Percentiles rank a stretch among this genome's conserved stretches.
Evolutionary conservation across 2,797 vertebrate genomes (phyloP).

Genomic region (Microctenopoma steveboyesi): DNA sequence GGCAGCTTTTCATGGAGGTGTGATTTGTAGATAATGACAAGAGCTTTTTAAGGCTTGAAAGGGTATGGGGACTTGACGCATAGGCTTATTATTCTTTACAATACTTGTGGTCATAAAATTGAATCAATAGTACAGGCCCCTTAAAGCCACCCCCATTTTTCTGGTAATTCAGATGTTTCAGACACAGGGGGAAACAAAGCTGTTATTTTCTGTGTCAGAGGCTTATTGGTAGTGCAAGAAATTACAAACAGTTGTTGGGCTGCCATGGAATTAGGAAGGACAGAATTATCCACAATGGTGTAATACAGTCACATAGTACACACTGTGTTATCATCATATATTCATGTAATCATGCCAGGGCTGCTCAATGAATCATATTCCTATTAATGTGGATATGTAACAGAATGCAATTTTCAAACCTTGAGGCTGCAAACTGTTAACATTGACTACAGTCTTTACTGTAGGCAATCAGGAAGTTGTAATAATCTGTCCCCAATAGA

Average conservation of each 20-base stretch:
- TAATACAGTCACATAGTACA: background rate
- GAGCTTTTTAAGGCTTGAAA: slow-evolving; percentile 79
- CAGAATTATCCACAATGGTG: background rate
- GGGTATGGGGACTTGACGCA: slow-evolving; percentile 76
- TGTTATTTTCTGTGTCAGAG: slow-evolving; percentile 60
- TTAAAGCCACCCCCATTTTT: slow-evolving; percentile 38
- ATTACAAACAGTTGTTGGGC: background rate
- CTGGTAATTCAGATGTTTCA: slow-evolving; percentile 65
- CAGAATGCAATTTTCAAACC: too few species aligned
- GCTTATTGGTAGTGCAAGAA: slow-evolving; percentile 26
- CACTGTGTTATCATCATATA: background rate
- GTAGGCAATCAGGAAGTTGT: too few species aligned
- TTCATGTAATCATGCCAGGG: background rate
- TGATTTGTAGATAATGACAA: slow-evolving; percentile 83
- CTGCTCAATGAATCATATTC: slow-evolving; percentile 28
- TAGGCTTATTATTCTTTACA: slow-evolving; percentile 81
- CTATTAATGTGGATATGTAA: too few species aligned
- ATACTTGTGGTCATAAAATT: slow-evolving; percentile 84
- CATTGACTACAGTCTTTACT: too few species aligned
- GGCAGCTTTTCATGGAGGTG: slow-evolving; percentile 64
- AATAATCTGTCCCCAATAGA: too few species aligned
- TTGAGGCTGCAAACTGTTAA: too few species aligned
- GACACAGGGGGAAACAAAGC: slow-evolving; percentile 50
- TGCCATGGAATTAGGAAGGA: background rate
- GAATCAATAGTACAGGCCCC: slow-evolving; percentile 77